These are phyloP conservation scores for Pristionchus pacificus DNA, from an alignment of 1,140 invertebrate species.

Conservation along the genomic window DNA sequence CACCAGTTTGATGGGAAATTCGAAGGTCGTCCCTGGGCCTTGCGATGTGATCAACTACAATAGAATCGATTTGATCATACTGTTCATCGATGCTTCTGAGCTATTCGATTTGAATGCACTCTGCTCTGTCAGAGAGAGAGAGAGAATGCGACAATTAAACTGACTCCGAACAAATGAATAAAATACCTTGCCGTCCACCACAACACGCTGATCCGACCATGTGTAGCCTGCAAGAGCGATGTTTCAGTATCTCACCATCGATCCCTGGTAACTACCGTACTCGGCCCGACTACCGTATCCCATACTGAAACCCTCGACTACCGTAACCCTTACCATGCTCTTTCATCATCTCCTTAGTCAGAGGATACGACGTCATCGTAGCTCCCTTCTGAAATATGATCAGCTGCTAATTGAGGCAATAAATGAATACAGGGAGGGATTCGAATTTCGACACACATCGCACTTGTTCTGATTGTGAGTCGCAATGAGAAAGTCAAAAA, in stretches of 20 bases:
- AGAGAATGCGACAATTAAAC: constrained; percentile 28
- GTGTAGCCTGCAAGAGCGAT: constrained; percentile 54
- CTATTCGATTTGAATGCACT: too few relatives aligned
- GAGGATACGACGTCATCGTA: constrained; percentile 81
- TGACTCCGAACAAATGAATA: too few relatives aligned
- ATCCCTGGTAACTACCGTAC: too few relatives aligned
- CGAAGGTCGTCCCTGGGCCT: constrained; percentile 86
- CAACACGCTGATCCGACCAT: constrained; percentile 63
- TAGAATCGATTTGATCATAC: constrained; percentile 42
- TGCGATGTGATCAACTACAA: constrained; percentile 84
- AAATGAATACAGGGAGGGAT: too few relatives aligned
- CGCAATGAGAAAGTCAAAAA: too few relatives aligned
- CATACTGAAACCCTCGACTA: too few relatives aligned
- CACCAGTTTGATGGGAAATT: constrained; percentile 84
- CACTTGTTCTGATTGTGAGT: too few relatives aligned
- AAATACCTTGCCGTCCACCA: constrained; percentile 61
- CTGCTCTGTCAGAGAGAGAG: too few relatives aligned
- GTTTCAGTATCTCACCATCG: constrained; percentile 15
- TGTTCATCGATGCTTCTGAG: too few relatives aligned
- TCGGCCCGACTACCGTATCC: too few relatives aligned
- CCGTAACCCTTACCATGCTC: constrained; percentile 66
- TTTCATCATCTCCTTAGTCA: constrained; percentile 71
- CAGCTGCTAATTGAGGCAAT: constrained; percentile 77
- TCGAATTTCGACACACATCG: too few relatives aligned
- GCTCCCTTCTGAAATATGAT: too few relatives aligned